phyloP scores from a whole-genome alignment of 37 sponge, comb jelly and placozoan species.

The Chondrosia reniformis region DNA sequence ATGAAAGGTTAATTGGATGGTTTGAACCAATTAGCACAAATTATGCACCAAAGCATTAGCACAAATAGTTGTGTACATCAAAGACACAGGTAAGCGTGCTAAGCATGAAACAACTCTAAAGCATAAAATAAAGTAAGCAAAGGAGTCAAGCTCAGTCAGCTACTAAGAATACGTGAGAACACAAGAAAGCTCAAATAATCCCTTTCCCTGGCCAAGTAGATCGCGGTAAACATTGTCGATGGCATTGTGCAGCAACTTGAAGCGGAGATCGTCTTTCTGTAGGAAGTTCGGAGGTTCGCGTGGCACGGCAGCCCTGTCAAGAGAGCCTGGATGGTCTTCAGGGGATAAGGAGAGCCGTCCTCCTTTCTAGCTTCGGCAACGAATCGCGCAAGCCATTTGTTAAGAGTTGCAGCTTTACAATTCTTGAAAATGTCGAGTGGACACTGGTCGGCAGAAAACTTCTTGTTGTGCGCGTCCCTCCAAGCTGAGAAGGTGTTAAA shows the following conservation, averaged over 20 bases:
- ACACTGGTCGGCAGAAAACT: background rate
- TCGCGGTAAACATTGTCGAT: conserved; percentile 16
- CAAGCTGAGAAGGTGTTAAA: background rate
- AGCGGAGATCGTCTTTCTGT: conserved; percentile 5
- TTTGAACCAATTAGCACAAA: no score
- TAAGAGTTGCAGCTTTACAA: background rate
- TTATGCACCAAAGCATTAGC: no score
- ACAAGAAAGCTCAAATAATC: no score
- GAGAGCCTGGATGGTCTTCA: background rate
- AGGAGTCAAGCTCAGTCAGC: no score
- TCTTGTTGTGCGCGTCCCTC: background rate
- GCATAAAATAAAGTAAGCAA: no score
- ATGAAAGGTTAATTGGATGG: no score
- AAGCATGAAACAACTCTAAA: no score
- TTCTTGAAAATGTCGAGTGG: background rate
- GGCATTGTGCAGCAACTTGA: conserved; percentile 15
- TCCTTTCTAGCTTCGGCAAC: conserved; percentile 9
- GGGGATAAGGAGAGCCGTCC: conserved; percentile 3
- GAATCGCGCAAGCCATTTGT: conserved; percentile 14
- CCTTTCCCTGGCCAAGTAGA: background rate
- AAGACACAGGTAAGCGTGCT: no score
- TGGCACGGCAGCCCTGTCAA: background rate
- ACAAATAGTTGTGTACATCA: no score
- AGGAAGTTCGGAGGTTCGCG: conserved; percentile 1
- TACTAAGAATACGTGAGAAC: no score